Evolutionary conservation across 1,140 invertebrate genomes (phyloP).

Genomic region (Leucophenga varia): DNA sequence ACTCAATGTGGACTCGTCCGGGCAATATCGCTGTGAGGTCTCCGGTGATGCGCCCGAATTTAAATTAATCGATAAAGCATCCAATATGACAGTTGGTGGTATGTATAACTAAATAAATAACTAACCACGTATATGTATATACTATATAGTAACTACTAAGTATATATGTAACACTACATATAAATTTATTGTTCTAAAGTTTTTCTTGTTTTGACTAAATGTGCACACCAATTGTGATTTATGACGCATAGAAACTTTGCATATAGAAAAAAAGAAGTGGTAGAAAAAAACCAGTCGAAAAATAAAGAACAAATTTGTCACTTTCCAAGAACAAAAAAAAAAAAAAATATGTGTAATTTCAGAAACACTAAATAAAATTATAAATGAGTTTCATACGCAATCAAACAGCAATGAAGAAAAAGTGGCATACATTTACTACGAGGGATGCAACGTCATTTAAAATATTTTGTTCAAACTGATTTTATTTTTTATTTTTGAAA

Average conservation of each 20-base stretch:
- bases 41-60: conserved; percentile 68
- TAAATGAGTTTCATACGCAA: conserved; percentile 48
- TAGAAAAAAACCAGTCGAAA: neutral
- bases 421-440: too few relatives aligned
- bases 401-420: conserved; percentile 26
- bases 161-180: too few relatives aligned
- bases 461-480: too few relatives aligned
- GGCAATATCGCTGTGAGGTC: conserved; percentile 66
- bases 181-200: too few relatives aligned
- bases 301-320: neutral
- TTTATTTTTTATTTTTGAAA: too few relatives aligned
- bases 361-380: conserved; percentile 54
- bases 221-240: too few relatives aligned
- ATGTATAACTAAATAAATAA: conserved; percentile 21
- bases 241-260: too few relatives aligned
- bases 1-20: conserved; percentile 59
- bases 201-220: too few relatives aligned
- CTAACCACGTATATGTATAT: neutral
- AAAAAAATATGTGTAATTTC: conserved; percentile 54
- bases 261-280: too few relatives aligned
- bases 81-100: conserved; percentile 67
- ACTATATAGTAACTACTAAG: too few relatives aligned
- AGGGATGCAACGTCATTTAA: too few relatives aligned
- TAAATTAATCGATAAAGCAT: conserved; percentile 62
- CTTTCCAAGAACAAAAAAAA: too few relatives aligned